A percentile compares a stretch with the other conserved stretches of the same genome.
phyloP scores from a whole-genome alignment of 2,888 invertebrate species.

The Osedax fenrisi region DNA sequence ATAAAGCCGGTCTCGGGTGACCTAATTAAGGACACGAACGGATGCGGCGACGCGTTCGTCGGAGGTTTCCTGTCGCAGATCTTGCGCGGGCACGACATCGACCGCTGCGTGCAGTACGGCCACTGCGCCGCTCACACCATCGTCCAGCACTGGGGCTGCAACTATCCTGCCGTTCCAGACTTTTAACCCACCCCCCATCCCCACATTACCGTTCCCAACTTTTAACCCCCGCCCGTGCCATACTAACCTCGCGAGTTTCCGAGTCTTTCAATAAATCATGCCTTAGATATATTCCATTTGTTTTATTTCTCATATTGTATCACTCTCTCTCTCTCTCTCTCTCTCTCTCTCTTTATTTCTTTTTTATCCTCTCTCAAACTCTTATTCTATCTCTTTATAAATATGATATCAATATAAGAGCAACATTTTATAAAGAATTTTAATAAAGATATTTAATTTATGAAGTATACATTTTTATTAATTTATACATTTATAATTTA shows the following conservation, averaged over 20 bases:
- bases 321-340: too few species aligned
- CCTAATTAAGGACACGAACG: conserved; percentile 71
- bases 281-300: too few species aligned
- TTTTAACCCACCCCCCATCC: conserved; percentile 31
- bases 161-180: conserved; percentile 53
- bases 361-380: too few species aligned
- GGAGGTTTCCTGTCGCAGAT: conserved; percentile 84
- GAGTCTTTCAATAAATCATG: too few species aligned
- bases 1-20: conserved; percentile 39
- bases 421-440: too few species aligned
- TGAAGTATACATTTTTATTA: too few species aligned
- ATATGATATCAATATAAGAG: too few species aligned
- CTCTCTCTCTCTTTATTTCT: too few species aligned
- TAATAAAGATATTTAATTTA: too few species aligned
- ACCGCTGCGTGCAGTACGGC: conserved; percentile 71
- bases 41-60: conserved; percentile 96
- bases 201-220: not conserved
- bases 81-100: conserved; percentile 61
- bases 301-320: too few species aligned
- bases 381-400: too few species aligned
- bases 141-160: conserved; percentile 82
- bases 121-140: conserved; percentile 76
- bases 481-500: too few species aligned
- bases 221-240: not conserved
- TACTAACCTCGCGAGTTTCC: not conserved